Conservation (phyloP, 2,797 vertebrate genomes). For the Staurois parvus region DNA sequence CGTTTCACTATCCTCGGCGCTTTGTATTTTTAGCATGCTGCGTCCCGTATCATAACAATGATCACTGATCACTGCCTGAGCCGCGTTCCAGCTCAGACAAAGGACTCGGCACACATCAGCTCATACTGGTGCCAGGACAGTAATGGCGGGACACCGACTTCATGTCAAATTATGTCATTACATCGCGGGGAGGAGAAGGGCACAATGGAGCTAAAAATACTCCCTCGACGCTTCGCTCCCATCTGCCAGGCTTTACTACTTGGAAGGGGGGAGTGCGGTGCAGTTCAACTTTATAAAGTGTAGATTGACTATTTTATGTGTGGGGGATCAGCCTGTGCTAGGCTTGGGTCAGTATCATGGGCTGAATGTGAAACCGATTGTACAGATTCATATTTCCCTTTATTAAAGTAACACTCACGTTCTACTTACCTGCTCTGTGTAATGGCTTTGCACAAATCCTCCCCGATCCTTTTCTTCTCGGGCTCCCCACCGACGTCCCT, state of each 20-base stretch:
- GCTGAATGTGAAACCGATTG: too few relatives aligned
- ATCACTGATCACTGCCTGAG: conserved; percentile 2
- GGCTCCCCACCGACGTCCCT: too few relatives aligned
- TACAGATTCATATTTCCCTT: too few relatives aligned
- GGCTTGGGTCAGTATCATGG: too few relatives aligned
- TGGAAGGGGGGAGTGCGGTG: neutral
- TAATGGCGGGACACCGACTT: neutral
- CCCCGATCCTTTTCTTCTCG: too few relatives aligned
- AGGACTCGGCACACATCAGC: neutral
- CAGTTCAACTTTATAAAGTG: neutral
- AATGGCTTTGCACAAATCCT: too few relatives aligned
- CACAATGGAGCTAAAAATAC: neutral
- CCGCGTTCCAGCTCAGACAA: neutral
- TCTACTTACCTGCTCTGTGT: too few relatives aligned
- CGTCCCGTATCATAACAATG: conserved; percentile 26
- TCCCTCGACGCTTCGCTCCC: neutral
- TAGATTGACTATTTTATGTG: too few relatives aligned
- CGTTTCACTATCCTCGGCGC: conserved; percentile 5
- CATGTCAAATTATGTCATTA: neutral
- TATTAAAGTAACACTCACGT: too few relatives aligned
- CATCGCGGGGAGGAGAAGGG: neutral
- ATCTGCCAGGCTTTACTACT: neutral
- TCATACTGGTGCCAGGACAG: neutral
- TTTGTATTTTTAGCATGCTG: conserved; percentile 34
- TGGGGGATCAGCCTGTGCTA: too few relatives aligned